Conservation (phyloP, 2,888 invertebrate genomes). For the Drosophila mercatorum region DNA sequence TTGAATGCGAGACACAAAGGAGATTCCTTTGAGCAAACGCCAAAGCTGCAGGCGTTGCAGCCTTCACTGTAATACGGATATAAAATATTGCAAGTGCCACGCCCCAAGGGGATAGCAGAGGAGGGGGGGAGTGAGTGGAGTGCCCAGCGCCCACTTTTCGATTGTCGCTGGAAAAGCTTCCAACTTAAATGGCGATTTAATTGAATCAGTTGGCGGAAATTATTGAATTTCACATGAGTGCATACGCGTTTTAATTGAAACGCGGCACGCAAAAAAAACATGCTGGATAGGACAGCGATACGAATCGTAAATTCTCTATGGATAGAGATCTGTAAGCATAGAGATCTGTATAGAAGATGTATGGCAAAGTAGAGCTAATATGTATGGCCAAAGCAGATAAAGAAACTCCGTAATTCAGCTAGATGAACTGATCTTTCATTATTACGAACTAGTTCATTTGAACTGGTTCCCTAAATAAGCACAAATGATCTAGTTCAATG, state of each 20-base stretch:
- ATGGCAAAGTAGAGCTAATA: too few relatives aligned
- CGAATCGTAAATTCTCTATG: neutral
- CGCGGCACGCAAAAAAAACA: neutral
- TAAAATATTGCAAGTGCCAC: constrained; percentile 4
- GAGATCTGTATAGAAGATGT: too few relatives aligned
- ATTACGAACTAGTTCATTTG: neutral
- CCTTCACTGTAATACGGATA: neutral
- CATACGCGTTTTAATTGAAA: constrained; percentile 69
- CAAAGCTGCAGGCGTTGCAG: constrained; percentile 1
- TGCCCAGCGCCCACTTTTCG: neutral
- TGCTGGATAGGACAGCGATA: neutral
- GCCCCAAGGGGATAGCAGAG: neutral
- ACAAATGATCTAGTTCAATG: too few relatives aligned
- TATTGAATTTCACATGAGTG: constrained; percentile 75
- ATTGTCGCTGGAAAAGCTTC: constrained; percentile 5
- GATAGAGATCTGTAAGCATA: neutral
- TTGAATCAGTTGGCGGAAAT: constrained; percentile 65
- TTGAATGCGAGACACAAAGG: constrained; percentile 1
- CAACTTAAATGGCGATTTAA: constrained; percentile 61
- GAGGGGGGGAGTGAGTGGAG: too few relatives aligned
- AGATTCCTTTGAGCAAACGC: constrained; percentile 7
- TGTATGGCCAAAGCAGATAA: too few relatives aligned
- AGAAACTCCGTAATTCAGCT: neutral
- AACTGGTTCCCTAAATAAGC: neutral
- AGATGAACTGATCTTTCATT: neutral